These are phyloP conservation scores for Pharmacophagus antenor DNA, from an alignment of 2,888 invertebrate species.

Conservation along the genomic window DNA sequence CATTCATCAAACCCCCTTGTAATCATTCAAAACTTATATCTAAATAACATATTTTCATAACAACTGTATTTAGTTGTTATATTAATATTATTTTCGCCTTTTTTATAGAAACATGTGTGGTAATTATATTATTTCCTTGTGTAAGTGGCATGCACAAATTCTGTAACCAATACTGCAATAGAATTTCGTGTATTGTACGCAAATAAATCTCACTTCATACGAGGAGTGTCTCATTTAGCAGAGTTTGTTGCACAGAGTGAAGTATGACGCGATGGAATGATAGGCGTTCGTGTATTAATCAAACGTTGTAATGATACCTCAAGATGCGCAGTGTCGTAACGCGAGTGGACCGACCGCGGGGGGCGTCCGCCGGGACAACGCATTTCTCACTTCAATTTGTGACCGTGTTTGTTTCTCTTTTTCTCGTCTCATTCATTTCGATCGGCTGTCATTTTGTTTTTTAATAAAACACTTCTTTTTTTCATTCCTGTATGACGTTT, in stretches of 20 bases:
- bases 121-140: not conserved
- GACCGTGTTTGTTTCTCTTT: conserved; percentile 68
- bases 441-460: conserved; percentile 67
- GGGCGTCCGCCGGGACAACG: conserved; percentile 65
- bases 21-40: conserved; percentile 42
- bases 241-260: conserved; percentile 54
- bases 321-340: conserved; percentile 35
- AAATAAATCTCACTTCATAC: conserved; percentile 56
- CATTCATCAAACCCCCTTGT: conserved; percentile 42
- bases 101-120: not conserved
- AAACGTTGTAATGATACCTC: conserved; percentile 59
- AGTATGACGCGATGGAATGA: conserved; percentile 60
- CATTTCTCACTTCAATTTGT: conserved; percentile 78
- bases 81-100: conserved; percentile 10
- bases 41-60: conserved; percentile 37
- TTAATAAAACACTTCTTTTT: conserved; percentile 63
- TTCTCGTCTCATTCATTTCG: conserved; percentile 69
- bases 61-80: not conserved
- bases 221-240: conserved; percentile 62
- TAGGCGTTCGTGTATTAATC: conserved; percentile 62
- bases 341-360: conserved; percentile 54
- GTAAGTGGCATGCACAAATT: not conserved
- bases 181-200: conserved; percentile 72
- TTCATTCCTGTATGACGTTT: conserved; percentile 78
- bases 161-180: conserved; percentile 35